These are phyloP conservation scores for Sarcophaga carnaria DNA, from an alignment of 2,888 invertebrate genomes.

Conservation along the genomic window DNA sequence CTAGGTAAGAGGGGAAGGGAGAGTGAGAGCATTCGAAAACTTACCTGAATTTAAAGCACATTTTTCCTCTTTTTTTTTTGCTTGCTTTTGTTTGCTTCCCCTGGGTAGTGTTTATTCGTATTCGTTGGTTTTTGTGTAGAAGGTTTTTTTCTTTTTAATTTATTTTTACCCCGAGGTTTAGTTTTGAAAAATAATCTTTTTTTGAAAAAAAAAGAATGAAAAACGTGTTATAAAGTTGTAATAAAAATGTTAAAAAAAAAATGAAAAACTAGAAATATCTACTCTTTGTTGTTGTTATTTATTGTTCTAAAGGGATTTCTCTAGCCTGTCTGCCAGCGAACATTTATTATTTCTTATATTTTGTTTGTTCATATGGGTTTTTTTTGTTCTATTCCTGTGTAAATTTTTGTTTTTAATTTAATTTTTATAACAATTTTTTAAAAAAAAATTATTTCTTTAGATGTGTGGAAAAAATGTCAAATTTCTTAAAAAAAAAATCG, in stretches of 20 bases:
- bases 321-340: slow-evolving; percentile 53
- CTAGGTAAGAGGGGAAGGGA: background rate
- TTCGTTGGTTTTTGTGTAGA: background rate
- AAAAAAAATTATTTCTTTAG: background rate
- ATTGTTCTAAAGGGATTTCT: slow-evolving; percentile 57
- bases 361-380: background rate
- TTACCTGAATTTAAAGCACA: slow-evolving; percentile 11
- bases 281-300: slow-evolving; percentile 48
- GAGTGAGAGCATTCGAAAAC: slow-evolving; percentile 2
- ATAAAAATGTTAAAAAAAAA: background rate
- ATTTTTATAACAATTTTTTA: background rate
- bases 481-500: background rate
- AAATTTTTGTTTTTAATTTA: background rate
- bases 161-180: slow-evolving; percentile 10
- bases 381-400: background rate
- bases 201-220: background rate
- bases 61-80: background rate
- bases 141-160: slow-evolving; percentile 9
- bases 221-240: background rate
- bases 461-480: too few relatives aligned
- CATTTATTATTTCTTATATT: slow-evolving; percentile 28
- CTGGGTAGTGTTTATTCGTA: background rate
- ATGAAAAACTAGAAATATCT: slow-evolving; percentile 8
- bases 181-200: slow-evolving; percentile 3
- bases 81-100: background rate